A percentile compares a stretch with the other conserved stretches of the same genome.
phyloP scores from a whole-genome alignment of 2,113 vertebrate genomes.

The Gallinago jamesoni region DNA sequence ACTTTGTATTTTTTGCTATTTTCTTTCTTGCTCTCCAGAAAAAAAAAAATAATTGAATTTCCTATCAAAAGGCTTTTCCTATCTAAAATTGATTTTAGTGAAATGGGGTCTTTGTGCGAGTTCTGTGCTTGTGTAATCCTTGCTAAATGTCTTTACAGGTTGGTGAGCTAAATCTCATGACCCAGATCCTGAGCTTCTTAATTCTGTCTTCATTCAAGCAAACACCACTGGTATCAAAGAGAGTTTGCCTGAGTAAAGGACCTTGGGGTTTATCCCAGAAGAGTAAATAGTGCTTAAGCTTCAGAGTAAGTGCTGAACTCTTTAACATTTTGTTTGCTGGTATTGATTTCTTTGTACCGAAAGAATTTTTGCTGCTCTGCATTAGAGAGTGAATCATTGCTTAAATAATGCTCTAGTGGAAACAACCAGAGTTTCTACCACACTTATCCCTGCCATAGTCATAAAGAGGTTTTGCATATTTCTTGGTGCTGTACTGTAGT shows the following conservation, averaged over 20 bases:
- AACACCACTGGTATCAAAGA: background rate
- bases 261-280: background rate
- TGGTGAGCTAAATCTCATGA: background rate
- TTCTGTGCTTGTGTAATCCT: background rate
- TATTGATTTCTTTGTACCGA: background rate
- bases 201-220: background rate
- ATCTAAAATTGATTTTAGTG: background rate
- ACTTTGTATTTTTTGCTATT: background rate
- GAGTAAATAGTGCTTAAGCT: background rate
- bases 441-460: rapidly evolving
- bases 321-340: background rate
- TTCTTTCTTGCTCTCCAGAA: background rate
- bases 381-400: background rate
- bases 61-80: background rate
- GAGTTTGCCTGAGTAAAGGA: background rate
- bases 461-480: background rate
- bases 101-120: background rate
- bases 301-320: background rate
- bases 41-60: background rate
- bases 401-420: background rate
- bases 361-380: background rate
- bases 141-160: background rate
- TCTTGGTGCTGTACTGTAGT: background rate
- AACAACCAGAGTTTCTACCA: background rate
- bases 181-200: background rate